Base-by-base conservation (phyloP, 2,888 invertebrate species). In the Sphecodes monilicornis region DNA sequence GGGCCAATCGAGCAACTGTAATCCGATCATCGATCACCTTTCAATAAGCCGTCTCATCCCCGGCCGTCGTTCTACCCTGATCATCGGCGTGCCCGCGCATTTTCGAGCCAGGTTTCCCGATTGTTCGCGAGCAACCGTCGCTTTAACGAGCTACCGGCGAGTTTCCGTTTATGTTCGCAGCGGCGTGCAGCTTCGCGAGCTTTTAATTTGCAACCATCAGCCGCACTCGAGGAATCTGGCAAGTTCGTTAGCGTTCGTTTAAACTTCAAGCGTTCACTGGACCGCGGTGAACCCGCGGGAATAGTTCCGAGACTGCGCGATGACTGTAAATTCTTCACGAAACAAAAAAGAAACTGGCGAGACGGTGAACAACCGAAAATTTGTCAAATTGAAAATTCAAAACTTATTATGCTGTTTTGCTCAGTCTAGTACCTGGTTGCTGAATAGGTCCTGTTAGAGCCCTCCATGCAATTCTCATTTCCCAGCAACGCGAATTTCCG, bases 171-270 rank as follows among this genome's bases (percentile, higher is more conserved):
- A 54, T 72, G 64, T 85, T 66, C 77, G 81, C 74, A 36, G 32
- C 71, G 54, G 71, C 32, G 26, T 26, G 16, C 50, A 18, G 57
- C 50, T 22, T 50, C 36, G 80, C 76, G 78, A 72, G 80, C 86
- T 86, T 88, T 87, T 83, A 86, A 87, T 83, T 85, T 76, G 50
- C 86, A 84, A 83, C 82, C 88, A 80, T 89, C 82, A 80, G 79
- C 86, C 79, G 80, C 86, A 76, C 69, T 73, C 80, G 71, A 76
- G 76, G 68, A 78, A 85, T 82, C 64, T 72, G 80, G 74, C 64
- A 80, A 87, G 76, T 86, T 86, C 80, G 80, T 87, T 86, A 87
- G 82, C 84, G 87, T 84, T 87, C 84, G 78, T 87, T 76, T 41
- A 72, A 80, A 72, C 80, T 80, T 76, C 43, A 68, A 64, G 69